A percentile compares a stretch with the other conserved stretches of the same genome.
These are phyloP conservation scores for Dynastes grantii DNA, from an alignment of 2,888 invertebrate genomes.

Conservation along the genomic window DNA sequence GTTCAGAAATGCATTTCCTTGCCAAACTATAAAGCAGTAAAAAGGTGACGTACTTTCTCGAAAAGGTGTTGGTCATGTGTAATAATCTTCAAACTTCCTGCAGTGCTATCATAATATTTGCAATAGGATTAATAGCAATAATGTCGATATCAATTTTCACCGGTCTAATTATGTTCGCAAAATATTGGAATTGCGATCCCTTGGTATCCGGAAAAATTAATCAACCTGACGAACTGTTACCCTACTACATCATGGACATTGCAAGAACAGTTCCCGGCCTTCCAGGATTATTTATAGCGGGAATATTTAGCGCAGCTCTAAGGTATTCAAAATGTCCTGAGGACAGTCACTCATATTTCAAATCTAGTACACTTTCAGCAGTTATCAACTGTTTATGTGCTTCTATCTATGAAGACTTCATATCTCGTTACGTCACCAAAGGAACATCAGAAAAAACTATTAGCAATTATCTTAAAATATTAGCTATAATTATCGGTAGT, in stretches of 20 bases:
- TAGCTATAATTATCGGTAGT: slow-evolving; percentile 73
- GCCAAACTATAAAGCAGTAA: slow-evolving; percentile 74
- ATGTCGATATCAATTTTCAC: slow-evolving; percentile 72
- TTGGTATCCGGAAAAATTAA: slow-evolving; percentile 73
- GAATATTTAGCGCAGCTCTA: slow-evolving; percentile 82
- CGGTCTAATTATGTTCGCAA: slow-evolving; percentile 77
- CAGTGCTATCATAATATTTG: slow-evolving; percentile 54
- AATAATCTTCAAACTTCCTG: neutral
- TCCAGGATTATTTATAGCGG: slow-evolving; percentile 83
- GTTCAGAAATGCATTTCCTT: slow-evolving; percentile 77
- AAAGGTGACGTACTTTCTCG: slow-evolving; percentile 63
- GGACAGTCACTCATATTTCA: neutral
- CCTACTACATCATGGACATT: slow-evolving; percentile 83
- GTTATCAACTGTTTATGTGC: slow-evolving; percentile 78
- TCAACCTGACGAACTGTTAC: slow-evolving; percentile 75
- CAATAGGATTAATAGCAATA: slow-evolving; percentile 35
- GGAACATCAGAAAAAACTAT: slow-evolving; percentile 72
- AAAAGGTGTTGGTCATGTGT: neutral
- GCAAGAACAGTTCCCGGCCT: slow-evolving; percentile 79
- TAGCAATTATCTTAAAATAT: slow-evolving; percentile 75
- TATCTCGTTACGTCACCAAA: slow-evolving; percentile 73
- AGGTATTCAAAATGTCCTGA: slow-evolving; percentile 57
- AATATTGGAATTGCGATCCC: slow-evolving; percentile 79
- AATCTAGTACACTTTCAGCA: slow-evolving; percentile 76
- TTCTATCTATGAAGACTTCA: slow-evolving; percentile 78